Evolutionary conservation across 2,797 vertebrate genomes (phyloP), one percentile per base, ranked within the genome.

Genomic region (Coregonus suidteri): DNA sequence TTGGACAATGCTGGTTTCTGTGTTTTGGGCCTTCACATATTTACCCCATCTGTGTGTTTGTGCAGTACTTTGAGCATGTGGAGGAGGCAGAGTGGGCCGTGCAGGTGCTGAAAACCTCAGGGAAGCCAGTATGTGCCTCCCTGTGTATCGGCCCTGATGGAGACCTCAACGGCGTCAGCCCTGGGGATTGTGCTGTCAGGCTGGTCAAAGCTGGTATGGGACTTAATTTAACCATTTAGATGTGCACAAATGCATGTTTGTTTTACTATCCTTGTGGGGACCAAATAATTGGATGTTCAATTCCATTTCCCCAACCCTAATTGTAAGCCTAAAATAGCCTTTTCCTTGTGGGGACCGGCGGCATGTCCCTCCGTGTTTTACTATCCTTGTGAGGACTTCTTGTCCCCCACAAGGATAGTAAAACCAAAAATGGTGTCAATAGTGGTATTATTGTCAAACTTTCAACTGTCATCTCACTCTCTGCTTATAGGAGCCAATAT

Each of bases 51-150:
- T 14, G 5, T 72, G 4, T 72, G 70, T 64, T 2, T 47, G 65
- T 62, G 81, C 89, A 99, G 98, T 99, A 99, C 88, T 99, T 98
- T 87, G 98, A 99, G 89, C 98, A 99, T 0, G 96, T 99, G 82
- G 97, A 99, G 89, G 98, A 99, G 88, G 98, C 98, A 0, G 95
- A 95, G 79, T 99, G 98, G 98, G 98, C 98, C 6, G 96, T 99
- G 0, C 95, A 99, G 87, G 93, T 94, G 71, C 83, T 99, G 87
- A 98, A 97, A 84, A 84, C 89, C 68, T 95, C 95, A 3, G 95
- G 95, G 11, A 96, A 96, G 65, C 96, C 98, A 0, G 95, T 99
- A 75, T 97, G 97, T 52, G 96, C 93, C 2, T 94, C 92, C 0
- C 81, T 99, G 91, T 99, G 98, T 76, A 99, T 99, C 9, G 97